These are phyloP conservation scores for Emmelina monodactyla DNA, from an alignment of 2,888 invertebrate species.

Conservation along the genomic window DNA sequence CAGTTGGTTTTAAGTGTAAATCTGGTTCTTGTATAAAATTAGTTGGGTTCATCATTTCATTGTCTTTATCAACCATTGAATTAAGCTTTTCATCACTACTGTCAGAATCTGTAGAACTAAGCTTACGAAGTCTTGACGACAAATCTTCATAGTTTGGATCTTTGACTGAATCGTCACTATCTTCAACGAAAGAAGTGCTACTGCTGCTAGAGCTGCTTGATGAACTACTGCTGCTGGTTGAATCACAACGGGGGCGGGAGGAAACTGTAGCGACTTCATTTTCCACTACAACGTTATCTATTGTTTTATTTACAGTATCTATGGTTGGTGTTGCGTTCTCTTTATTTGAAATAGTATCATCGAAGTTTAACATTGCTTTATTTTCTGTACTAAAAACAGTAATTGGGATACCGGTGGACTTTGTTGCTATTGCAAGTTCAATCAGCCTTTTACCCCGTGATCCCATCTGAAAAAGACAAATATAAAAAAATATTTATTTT, in stretches of 20 bases:
- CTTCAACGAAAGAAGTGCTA: constrained; percentile 1
- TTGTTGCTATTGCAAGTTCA: background rate
- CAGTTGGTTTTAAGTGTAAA: background rate
- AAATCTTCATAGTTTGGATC: constrained; percentile 1
- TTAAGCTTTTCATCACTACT: constrained; percentile 2
- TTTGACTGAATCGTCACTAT: constrained; percentile 3
- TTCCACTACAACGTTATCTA: background rate
- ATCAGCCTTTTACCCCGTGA: background rate
- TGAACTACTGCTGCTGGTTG: background rate
- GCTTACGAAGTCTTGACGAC: background rate
- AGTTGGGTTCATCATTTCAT: background rate
- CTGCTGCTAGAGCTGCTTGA: background rate
- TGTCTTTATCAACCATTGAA: constrained; percentile 1
- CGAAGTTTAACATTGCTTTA: background rate
- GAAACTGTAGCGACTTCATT: background rate
- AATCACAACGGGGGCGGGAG: background rate
- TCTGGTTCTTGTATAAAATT: background rate
- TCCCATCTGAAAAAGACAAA: background rate
- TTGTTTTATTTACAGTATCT: background rate
- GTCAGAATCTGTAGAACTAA: constrained; percentile 1
- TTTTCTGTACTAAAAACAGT: background rate
- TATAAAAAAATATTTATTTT: background rate
- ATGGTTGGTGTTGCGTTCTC: background rate
- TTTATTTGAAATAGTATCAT: background rate
- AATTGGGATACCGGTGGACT: background rate